Evolutionary conservation across 2,113 vertebrate species (phyloP).

Genomic region (Macrotus californicus): DNA sequence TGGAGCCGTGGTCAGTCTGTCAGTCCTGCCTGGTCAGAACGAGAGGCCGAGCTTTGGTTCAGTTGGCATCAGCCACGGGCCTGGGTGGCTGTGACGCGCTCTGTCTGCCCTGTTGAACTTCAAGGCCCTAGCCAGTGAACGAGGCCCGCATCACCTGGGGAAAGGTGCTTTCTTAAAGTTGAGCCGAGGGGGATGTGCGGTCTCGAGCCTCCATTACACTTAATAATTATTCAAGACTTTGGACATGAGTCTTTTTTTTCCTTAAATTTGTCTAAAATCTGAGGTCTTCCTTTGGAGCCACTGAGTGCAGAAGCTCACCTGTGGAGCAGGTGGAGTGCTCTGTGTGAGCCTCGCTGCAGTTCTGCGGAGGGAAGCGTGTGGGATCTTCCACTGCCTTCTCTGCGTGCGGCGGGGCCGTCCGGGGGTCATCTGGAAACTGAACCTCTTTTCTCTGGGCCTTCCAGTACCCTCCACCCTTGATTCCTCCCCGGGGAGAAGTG

Average conservation of each 20-base stretch:
- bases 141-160: rapidly evolving
- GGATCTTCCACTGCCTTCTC: rapidly evolving
- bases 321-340: rapidly evolving
- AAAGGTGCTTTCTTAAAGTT: background rate
- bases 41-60: rapidly evolving
- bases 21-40: background rate
- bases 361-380: rapidly evolving
- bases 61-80: rapidly evolving
- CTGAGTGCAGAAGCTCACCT: too few relatives aligned
- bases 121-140: background rate
- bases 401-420: rapidly evolving
- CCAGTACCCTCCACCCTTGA: conserved; percentile 94
- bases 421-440: rapidly evolving
- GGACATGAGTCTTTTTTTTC: background rate
- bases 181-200: rapidly evolving
- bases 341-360: rapidly evolving
- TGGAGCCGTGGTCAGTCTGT: too few relatives aligned
- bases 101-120: rapidly evolving
- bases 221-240: background rate
- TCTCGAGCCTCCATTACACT: background rate
- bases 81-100: rapidly evolving
- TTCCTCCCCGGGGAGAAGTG: conserved; percentile 96
- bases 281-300: too few relatives aligned
- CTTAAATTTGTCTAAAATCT: background rate
- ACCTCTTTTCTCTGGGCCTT: conserved; percentile 22